Conservation (phyloP, 2,888 invertebrate genomes). For the Helobdella robusta region DNA sequence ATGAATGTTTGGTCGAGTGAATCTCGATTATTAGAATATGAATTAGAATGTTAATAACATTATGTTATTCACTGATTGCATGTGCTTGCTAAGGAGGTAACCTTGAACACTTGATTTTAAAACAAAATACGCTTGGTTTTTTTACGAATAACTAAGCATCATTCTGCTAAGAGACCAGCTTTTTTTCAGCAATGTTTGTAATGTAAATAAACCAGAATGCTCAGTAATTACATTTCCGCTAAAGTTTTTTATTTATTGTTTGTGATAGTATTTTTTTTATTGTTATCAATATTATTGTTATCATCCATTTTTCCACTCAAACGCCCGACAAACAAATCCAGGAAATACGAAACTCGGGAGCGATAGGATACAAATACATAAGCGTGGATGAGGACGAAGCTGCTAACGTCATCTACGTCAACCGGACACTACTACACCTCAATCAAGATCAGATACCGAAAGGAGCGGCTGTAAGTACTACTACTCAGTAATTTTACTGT, state of each 20-base stretch:
- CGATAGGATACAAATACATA: slow-evolving; percentile 76
- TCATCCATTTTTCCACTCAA: neutral
- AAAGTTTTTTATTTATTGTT: neutral
- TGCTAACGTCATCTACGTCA: slow-evolving; percentile 80
- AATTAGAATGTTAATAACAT: neutral
- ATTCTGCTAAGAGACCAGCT: no score
- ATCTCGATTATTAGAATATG: neutral
- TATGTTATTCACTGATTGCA: no score
- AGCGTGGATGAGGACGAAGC: slow-evolving; percentile 80
- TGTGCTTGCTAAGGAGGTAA: no score
- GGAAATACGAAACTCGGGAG: slow-evolving; percentile 81
- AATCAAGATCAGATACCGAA: slow-evolving; percentile 46
- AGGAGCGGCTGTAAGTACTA: slow-evolving; percentile 43
- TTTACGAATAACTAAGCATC: no score
- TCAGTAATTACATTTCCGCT: no score
- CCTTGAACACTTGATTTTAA: no score
- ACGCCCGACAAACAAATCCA: slow-evolving; percentile 38
- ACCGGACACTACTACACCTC: slow-evolving; percentile 75
- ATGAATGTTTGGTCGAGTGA: no score
- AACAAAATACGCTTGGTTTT: no score
- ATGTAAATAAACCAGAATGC: no score
- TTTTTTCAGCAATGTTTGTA: no score
- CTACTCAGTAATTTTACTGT: no score
- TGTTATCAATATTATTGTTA: neutral
- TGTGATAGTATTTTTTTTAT: neutral